A percentile compares a stretch with the other conserved stretches of the same genome.
These are phyloP conservation scores for Lasioglossum baleicum DNA, from an alignment of 1,140 invertebrate genomes.

Conservation along the genomic window DNA sequence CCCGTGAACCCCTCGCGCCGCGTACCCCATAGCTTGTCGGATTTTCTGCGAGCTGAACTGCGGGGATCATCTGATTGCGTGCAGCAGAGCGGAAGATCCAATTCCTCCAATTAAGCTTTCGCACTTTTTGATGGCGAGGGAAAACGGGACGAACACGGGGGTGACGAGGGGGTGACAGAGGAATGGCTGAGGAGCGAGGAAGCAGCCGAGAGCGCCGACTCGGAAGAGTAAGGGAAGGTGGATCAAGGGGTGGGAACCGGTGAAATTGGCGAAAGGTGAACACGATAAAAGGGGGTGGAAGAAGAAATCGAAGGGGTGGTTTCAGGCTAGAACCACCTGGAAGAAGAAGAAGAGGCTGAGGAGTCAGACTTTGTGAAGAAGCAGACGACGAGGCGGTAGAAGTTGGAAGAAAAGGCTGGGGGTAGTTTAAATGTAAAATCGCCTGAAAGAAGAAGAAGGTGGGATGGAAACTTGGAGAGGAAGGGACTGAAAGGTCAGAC, in stretches of 20 bases:
- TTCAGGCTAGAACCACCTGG: too few relatives aligned
- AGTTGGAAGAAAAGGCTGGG: not conserved
- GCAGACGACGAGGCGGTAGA: not conserved
- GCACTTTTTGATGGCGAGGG: constrained; percentile 78
- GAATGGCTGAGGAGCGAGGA: not conserved
- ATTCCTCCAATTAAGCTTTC: constrained; percentile 79
- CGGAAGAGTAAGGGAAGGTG: not conserved
- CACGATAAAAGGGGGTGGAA: too few relatives aligned
- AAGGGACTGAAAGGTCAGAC: too few relatives aligned
- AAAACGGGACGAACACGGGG: not conserved
- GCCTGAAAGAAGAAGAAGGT: too few relatives aligned
- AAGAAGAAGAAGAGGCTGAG: too few relatives aligned
- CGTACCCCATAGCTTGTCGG: not conserved
- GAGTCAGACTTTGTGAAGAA: too few relatives aligned
- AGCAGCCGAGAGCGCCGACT: not conserved
- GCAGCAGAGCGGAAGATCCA: constrained; percentile 72
- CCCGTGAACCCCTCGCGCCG: too few relatives aligned
- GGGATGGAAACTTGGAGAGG: too few relatives aligned
- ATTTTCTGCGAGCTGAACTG: constrained; percentile 56
- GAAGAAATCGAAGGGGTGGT: too few relatives aligned
- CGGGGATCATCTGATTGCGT: constrained; percentile 77
- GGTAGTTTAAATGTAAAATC: too few relatives aligned
- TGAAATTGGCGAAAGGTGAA: not conserved
- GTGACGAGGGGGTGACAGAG: not conserved
- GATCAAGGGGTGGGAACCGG: not conserved